Evolutionary conservation across 2,113 vertebrate species (phyloP), one percentile per base, ranked within the genome.

Genomic region (Rhinichthys klamathensis): DNA sequence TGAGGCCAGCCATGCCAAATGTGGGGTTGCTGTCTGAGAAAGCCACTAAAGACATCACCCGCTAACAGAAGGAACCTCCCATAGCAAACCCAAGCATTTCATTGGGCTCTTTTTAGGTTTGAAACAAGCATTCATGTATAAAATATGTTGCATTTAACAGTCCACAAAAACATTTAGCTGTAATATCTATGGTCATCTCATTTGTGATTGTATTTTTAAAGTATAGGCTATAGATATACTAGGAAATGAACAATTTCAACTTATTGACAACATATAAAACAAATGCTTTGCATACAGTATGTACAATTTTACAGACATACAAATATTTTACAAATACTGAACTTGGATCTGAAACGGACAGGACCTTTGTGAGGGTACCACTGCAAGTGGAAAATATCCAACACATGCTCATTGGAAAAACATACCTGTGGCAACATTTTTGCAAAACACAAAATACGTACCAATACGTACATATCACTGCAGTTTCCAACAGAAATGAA

Each of bases 1-100:
- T 54, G 58, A 87, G 60, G 77, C 74, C 61, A 41, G 46, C 18
- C 23, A 49, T 75, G 60, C 67, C 61, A 81, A 44, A 35, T 80
- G 35, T 63, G 58, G 49, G 63, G 46, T 35, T 70, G 63, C 11
- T 41, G 44, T 56, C 49, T 56, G 9, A 82, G 13, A 82, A 82
- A 46, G 21, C 4, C 72, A 49, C 30, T 63, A 61, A 83, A 30
- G 63, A 61, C 83, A 84, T 58, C 32, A 67, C 16, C 15, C n/a
- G 10, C 80, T 35, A 60, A n/a, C 16, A 76, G 63, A n/a, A 61
- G 25, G 65, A n/a, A 78, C 12, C 21, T 63, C 56, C n/a, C 23
- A 56, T 46, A 54, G 25, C 30, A 30, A 30, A 87, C 61, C 67
- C 75, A 73, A 32, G 11, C 82, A 65, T 60, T 65, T 44, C 30